Percentiles rank a stretch among this genome's conserved stretches.
Evolutionary conservation across 2,113 vertebrate species (phyloP).

Genomic region (Orycteropus afer): DNA sequence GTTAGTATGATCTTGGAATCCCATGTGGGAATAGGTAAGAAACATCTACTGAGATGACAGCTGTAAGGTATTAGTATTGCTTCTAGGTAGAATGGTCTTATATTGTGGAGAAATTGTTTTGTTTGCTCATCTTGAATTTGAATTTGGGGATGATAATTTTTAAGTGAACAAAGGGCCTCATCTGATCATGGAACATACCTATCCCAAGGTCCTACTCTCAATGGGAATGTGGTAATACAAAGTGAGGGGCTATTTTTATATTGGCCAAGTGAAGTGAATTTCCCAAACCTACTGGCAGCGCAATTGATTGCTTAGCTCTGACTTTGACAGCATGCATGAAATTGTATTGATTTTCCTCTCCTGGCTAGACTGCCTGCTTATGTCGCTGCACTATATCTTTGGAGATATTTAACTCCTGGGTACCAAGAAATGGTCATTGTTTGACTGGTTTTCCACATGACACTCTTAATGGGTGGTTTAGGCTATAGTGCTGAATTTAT

Average conservation of each 20-base stretch:
- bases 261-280: constrained; percentile 39
- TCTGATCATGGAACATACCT: not conserved
- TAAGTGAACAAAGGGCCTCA: not conserved
- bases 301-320: constrained; percentile 39
- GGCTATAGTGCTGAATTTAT: not conserved
- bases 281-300: not conserved
- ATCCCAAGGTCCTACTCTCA: not conserved
- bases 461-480: not conserved
- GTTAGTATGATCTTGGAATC: constrained; percentile 99
- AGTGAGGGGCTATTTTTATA: constrained; percentile 43
- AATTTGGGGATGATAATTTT: constrained; percentile 18
- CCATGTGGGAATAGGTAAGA: constrained; percentile 98
- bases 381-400: not conserved
- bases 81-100: not conserved
- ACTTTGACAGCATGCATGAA: constrained; percentile 6
- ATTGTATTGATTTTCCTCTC: not conserved
- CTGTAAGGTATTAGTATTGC: constrained; percentile 30
- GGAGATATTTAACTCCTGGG: constrained; percentile 46
- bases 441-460: not conserved
- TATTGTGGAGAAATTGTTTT: constrained; percentile 23
- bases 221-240: not conserved
- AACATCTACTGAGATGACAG: constrained; percentile 23
- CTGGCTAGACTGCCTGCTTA: not conserved
- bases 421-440: constrained; percentile 4
- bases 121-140: constrained; percentile 27